Evolutionary conservation across 2,113 vertebrate genomes (phyloP), one percentile per base, ranked within the genome.

Genomic region (Aptenodytes forsteri): DNA sequence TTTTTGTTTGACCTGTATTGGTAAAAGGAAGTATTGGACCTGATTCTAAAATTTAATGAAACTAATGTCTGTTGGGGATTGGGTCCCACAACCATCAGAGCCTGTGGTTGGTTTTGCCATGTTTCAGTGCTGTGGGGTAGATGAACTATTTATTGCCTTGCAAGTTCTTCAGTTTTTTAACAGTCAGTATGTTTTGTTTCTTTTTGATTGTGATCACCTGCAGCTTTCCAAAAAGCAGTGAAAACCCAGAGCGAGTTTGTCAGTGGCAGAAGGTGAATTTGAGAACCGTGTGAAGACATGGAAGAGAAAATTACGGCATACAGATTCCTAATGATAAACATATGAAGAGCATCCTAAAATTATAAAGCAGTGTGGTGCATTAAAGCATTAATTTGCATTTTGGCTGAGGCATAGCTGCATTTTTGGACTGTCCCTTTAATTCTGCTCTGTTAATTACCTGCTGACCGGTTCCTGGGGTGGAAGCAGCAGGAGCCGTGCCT

Each of bases 371-470:
- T 54, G 36, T 80, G 27, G 16, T 83, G 62, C 55, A 75, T 84
- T 96, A 91, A 83, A 90, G 47, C 72, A 56, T 78, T 75, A 36
- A 93, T 94, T 95, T 96, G 90, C 69, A 78, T 93, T 90, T 97
- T 97, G 61, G 40, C 79, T 82, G 66, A 84, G 92, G 83, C 11
- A 22, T 83, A 94, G 56, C 88, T 94, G 85, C 69, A 40, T 94
- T 95, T 96, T 95, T 95, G 52, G 72, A 38, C 83, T 89, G 36
- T 86, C 66, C 82, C 67, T 96, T 95, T 97, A 96, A 96, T 95
- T 95, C 62, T 20, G 44, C 61, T 72, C 80, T 95, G 90, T 91
- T 96, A 96, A 97, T 97, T 95, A 89, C 85, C 66, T 87, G 65
- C 79, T 94, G 92, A 84, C 89, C 10, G 2, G 80, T 82, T 95